Conservation (phyloP, 2,113 vertebrate genomes). For the Syrmaticus mikado region DNA sequence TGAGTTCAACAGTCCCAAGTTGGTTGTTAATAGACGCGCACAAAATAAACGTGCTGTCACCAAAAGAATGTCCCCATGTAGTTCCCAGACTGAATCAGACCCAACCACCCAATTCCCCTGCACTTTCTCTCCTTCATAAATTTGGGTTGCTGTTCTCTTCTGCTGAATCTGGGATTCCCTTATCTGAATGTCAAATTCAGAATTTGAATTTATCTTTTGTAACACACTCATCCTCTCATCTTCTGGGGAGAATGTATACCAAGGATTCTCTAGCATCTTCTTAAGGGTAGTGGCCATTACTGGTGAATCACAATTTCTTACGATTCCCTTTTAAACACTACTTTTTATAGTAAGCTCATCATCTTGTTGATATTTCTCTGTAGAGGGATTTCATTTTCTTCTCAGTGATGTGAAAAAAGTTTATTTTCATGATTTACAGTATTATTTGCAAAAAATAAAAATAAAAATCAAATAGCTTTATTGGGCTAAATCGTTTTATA, state of each 20-base stretch:
- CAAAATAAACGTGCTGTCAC: background rate
- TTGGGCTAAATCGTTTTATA: background rate
- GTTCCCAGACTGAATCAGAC: background rate
- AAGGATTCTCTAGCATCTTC: background rate
- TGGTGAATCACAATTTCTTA: background rate
- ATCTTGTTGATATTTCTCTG: background rate
- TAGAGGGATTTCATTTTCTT: background rate
- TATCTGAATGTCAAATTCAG: background rate
- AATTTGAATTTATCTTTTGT: background rate
- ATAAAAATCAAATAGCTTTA: background rate
- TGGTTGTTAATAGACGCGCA: background rate
- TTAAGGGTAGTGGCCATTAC: background rate
- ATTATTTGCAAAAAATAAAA: background rate
- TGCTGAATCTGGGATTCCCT: background rate
- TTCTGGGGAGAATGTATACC: background rate
- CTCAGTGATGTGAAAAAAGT: background rate
- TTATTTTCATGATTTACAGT: background rate
- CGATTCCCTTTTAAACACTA: background rate
- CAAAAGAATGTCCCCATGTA: background rate
- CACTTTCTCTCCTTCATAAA: background rate
- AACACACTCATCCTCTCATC: background rate
- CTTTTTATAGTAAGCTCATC: background rate
- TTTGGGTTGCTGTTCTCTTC: background rate
- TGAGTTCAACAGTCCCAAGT: background rate
- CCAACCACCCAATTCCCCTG: background rate